These are phyloP conservation scores for Typhlichthys eigenmanni DNA, from an alignment of 2,797 vertebrate species.

Conservation along the genomic window DNA sequence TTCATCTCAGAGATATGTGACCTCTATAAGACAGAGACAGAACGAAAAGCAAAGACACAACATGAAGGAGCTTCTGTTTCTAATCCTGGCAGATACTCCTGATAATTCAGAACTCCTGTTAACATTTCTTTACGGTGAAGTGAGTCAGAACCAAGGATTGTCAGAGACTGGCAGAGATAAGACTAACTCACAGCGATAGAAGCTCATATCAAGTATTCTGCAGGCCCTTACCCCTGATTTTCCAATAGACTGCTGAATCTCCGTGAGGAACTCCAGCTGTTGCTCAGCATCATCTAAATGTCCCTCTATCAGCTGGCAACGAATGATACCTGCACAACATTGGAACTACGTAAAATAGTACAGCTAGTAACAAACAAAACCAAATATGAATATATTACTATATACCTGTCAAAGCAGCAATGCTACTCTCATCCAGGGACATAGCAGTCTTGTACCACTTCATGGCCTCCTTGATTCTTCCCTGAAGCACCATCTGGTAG, in stretches of 20 bases:
- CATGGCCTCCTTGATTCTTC: constrained; percentile 85
- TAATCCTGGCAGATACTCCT: not conserved
- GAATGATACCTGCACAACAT: constrained; percentile 84
- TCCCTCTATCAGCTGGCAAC: constrained; percentile 89
- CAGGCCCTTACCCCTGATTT: constrained; percentile 84
- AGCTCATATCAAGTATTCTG: too few relatives aligned
- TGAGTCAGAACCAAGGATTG: not conserved
- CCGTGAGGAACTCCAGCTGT: constrained; percentile 92
- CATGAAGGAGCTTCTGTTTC: constrained; percentile 8
- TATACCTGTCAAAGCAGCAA: constrained; percentile 86
- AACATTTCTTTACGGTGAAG: constrained; percentile 8
- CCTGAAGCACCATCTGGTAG: constrained; percentile 90
- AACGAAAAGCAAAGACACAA: constrained; percentile 1
- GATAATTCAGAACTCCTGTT: not conserved
- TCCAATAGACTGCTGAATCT: constrained; percentile 92
- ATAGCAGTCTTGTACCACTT: constrained; percentile 92
- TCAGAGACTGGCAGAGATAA: constrained; percentile 1
- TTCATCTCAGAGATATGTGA: not conserved
- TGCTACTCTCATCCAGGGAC: constrained; percentile 87
- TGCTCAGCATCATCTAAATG: constrained; percentile 91
- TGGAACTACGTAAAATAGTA: not conserved
- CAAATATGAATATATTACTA: not conserved
- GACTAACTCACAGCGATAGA: too few relatives aligned
- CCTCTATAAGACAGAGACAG: not conserved
- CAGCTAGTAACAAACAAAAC: not conserved